A percentile compares a stretch with the other conserved stretches of the same genome.
Conservation (phyloP, 2,113 vertebrate genomes). For the Oryzias celebensis region DNA sequence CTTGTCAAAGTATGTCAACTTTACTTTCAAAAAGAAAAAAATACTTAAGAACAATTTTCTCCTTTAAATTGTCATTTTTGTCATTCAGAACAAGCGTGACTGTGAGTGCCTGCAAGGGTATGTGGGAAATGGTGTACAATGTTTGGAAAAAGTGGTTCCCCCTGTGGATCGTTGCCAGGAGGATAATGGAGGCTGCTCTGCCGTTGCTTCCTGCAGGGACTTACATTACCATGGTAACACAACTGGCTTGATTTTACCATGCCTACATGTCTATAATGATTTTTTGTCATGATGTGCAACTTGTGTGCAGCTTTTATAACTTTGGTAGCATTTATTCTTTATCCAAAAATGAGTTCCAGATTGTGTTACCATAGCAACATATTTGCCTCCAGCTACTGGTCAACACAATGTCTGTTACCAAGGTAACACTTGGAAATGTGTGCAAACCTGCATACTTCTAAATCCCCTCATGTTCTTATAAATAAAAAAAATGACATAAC, state of each 20-base stretch:
- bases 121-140: constrained; percentile 88
- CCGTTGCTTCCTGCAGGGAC: constrained; percentile 85
- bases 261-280: not conserved
- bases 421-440: not conserved
- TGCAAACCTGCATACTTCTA: too few relatives aligned
- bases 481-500: not conserved
- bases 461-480: too few relatives aligned
- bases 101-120: constrained; percentile 87
- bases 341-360: too few relatives aligned
- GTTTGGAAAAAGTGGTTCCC: constrained; percentile 80
- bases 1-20: too few relatives aligned
- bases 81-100: constrained; percentile 81
- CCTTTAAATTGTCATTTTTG: not conserved
- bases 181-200: constrained; percentile 82
- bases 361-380: not conserved
- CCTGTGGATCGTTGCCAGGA: constrained; percentile 87
- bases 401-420: not conserved
- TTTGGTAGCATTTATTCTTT: too few relatives aligned
- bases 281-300: not conserved
- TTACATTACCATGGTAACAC: constrained; percentile 88
- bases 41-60: too few relatives aligned
- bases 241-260: not conserved
- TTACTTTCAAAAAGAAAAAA: too few relatives aligned
- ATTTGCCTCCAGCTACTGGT: not conserved
- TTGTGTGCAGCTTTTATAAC: too few relatives aligned